phyloP scores from a whole-genome alignment of 2,888 invertebrate genomes.

The Amphipoea oculea region DNA sequence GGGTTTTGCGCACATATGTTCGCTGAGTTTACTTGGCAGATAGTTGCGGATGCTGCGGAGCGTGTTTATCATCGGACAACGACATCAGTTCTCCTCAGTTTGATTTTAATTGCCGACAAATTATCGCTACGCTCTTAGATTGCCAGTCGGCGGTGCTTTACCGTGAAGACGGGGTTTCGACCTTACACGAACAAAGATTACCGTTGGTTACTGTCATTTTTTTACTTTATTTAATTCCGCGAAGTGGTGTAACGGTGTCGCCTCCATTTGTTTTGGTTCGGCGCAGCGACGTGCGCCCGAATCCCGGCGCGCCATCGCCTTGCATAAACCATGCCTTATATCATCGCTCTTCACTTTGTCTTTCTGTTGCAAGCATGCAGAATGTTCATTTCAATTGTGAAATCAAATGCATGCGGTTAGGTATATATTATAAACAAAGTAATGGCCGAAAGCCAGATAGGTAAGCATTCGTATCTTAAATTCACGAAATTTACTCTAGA shows the following conservation, averaged over 20 bases:
- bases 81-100: slow-evolving; percentile 63
- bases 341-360: slow-evolving; percentile 64
- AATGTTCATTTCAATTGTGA: slow-evolving; percentile 9
- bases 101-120: slow-evolving; percentile 78
- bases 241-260: slow-evolving; percentile 88
- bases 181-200: slow-evolving; percentile 86
- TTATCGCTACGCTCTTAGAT: slow-evolving; percentile 72
- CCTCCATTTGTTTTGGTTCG: slow-evolving; percentile 88
- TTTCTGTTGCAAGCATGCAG: slow-evolving; percentile 59
- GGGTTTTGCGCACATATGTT: slow-evolving; percentile 69
- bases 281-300: slow-evolving; percentile 69
- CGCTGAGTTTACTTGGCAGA: slow-evolving; percentile 63
- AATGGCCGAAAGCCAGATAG: not conserved
- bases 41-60: slow-evolving; percentile 62
- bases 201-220: slow-evolving; percentile 85
- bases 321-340: slow-evolving; percentile 69
- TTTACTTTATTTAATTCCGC: slow-evolving; percentile 87
- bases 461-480: slow-evolving; percentile 1
- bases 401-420: not conserved
- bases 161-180: slow-evolving; percentile 79
- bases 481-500: slow-evolving; percentile 29
- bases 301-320: slow-evolving; percentile 61
- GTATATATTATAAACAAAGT: slow-evolving; percentile 3
- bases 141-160: slow-evolving; percentile 73
- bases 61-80: slow-evolving; percentile 57